Evolutionary conservation across 1,140 invertebrate genomes (phyloP).

Genomic region (Watersipora subatra): DNA sequence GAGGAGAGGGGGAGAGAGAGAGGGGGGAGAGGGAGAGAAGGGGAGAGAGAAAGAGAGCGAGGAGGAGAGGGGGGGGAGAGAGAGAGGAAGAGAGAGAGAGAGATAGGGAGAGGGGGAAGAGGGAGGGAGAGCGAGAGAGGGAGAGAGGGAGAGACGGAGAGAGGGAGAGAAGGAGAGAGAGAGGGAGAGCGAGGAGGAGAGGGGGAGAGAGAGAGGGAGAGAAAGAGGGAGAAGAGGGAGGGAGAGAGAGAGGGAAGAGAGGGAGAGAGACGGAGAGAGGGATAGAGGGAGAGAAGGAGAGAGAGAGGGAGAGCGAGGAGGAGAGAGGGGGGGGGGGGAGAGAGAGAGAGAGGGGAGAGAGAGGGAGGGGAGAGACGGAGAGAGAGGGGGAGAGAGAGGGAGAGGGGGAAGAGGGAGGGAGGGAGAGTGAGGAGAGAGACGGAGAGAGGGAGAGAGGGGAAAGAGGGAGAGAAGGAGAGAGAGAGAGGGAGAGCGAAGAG

Average conservation of each 20-base stretch:
- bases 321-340: neutral
- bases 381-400: neutral
- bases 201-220: neutral
- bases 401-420: neutral
- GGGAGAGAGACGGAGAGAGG: neutral
- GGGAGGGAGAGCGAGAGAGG: no score
- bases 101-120: no score
- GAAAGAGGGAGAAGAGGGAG: neutral
- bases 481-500: slow-evolving; percentile 7
- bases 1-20: slow-evolving; percentile 1
- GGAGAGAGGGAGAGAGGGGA: neutral
- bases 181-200: no score
- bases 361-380: neutral
- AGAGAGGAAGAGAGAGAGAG: no score
- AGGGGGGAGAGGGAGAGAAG: slow-evolving; percentile 4
- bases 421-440: neutral
- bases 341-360: neutral
- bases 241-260: neutral
- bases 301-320: no score
- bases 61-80: no score
- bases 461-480: slow-evolving; percentile 6
- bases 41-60: slow-evolving; percentile 8
- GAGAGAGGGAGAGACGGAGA: neutral
- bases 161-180: neutral
- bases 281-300: no score